These are phyloP conservation scores for Pogonophryne albipinna DNA, from an alignment of 2,797 vertebrate genomes.

Conservation along the genomic window DNA sequence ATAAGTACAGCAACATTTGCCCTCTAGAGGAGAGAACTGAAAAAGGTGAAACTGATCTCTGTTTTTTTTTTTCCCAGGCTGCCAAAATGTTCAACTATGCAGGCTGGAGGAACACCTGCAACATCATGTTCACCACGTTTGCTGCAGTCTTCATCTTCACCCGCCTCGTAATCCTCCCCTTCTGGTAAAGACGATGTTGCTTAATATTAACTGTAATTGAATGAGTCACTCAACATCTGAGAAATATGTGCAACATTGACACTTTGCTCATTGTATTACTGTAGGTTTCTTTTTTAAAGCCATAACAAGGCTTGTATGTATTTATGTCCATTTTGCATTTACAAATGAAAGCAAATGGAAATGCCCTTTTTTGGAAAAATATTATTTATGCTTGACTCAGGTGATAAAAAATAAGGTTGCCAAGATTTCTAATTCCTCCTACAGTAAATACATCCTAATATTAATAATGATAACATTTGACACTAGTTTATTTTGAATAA, in stretches of 20 bases:
- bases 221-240: not conserved
- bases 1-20: not conserved
- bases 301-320: not conserved
- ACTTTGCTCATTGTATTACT: not conserved
- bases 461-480: not conserved
- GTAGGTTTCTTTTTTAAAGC: not conserved
- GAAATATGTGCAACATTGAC: not conserved
- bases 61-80: constrained; percentile 77
- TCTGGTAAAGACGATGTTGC: constrained; percentile 88
- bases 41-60: constrained; percentile 16
- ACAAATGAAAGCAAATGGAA: not conserved
- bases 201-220: not conserved
- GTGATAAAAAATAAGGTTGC: not conserved
- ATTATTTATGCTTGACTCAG: not conserved
- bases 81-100: constrained; percentile 99
- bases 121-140: constrained; percentile 93
- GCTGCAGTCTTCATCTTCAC: constrained; percentile 93
- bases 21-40: constrained; percentile 50
- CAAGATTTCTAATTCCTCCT: not conserved
- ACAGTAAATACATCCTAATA: not conserved
- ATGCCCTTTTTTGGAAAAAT: too few relatives aligned
- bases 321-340: not conserved
- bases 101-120: constrained; percentile 95
- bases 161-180: constrained; percentile 93
- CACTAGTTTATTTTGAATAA: not conserved